Evolutionary conservation across 2,888 invertebrate genomes (phyloP).

Genomic region (Cremastinae sp.): DNA sequence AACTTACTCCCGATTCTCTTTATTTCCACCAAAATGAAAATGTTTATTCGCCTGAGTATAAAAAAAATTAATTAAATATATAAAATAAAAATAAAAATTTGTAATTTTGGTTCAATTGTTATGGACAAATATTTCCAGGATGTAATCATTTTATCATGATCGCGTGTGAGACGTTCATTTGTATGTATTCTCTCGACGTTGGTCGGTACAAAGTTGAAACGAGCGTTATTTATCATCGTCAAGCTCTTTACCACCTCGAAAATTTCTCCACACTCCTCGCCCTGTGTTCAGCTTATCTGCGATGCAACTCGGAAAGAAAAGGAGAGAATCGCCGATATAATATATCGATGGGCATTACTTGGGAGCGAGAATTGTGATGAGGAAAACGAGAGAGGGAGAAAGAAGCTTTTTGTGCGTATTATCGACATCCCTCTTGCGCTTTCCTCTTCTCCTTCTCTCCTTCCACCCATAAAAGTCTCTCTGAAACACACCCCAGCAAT

Average conservation of each 20-base stretch:
- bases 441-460: not conserved
- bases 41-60: too few species aligned
- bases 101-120: not conserved
- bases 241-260: slow-evolving; percentile 64
- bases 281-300: slow-evolving; percentile 29
- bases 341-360: slow-evolving; percentile 70
- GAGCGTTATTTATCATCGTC: slow-evolving; percentile 74
- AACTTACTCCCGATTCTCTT: slow-evolving; percentile 41
- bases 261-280: slow-evolving; percentile 61
- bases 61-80: too few species aligned
- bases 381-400: too few species aligned
- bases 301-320: not conserved
- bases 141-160: slow-evolving; percentile 61
- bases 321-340: slow-evolving; percentile 64
- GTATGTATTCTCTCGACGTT: slow-evolving; percentile 55
- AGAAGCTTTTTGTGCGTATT: slow-evolving; percentile 57
- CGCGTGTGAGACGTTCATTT: slow-evolving; percentile 63
- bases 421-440: slow-evolving; percentile 35
- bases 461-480: too few species aligned
- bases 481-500: slow-evolving; percentile 43
- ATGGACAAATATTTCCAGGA: slow-evolving; percentile 32
- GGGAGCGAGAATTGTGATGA: slow-evolving; percentile 31
- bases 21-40: slow-evolving; percentile 29
- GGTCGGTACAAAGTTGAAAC: slow-evolving; percentile 61
- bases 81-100: too few species aligned